Percentiles rank a stretch among this genome's conserved stretches.
These are phyloP conservation scores for Mycteria americana DNA, from an alignment of 2,797 vertebrate species.

Conservation along the genomic window DNA sequence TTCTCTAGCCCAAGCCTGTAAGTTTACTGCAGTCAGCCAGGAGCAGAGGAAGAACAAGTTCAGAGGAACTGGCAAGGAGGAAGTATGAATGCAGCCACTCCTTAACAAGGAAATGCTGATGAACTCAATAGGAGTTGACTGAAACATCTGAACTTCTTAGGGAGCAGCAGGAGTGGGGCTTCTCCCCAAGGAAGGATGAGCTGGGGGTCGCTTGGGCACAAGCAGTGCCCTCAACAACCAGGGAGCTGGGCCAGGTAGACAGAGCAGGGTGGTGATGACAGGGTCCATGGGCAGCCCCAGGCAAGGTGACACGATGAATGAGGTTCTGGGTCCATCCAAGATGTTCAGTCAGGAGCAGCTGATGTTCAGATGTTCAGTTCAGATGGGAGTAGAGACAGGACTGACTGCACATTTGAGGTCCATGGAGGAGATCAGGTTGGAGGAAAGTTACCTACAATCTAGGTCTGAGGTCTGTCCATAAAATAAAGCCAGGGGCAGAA, in stretches of 20 bases:
- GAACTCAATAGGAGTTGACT: background rate
- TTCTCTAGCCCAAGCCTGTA: background rate
- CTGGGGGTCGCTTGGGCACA: background rate
- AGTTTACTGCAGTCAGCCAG: background rate
- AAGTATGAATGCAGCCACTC: background rate
- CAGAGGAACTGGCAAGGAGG: background rate
- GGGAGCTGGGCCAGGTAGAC: background rate
- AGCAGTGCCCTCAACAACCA: background rate
- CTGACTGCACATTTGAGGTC: background rate
- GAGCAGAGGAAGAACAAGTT: background rate
- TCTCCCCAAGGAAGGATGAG: background rate
- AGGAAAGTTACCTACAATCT: background rate
- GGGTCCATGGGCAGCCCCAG: background rate
- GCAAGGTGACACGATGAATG: background rate
- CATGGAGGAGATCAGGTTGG: background rate
- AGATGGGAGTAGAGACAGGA: background rate
- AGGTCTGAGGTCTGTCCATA: background rate
- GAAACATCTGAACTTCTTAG: background rate
- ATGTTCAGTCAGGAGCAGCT: background rate
- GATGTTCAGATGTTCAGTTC: too few relatives aligned
- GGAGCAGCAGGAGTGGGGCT: background rate
- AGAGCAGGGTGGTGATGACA: background rate
- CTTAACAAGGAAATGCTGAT: background rate
- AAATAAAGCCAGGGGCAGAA: background rate
- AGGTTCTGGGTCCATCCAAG: background rate